A percentile compares a stretch with the other conserved stretches of the same genome.
Evolutionary conservation across 2,113 vertebrate genomes (phyloP).

Genomic region (Kryptolebias marmoratus): DNA sequence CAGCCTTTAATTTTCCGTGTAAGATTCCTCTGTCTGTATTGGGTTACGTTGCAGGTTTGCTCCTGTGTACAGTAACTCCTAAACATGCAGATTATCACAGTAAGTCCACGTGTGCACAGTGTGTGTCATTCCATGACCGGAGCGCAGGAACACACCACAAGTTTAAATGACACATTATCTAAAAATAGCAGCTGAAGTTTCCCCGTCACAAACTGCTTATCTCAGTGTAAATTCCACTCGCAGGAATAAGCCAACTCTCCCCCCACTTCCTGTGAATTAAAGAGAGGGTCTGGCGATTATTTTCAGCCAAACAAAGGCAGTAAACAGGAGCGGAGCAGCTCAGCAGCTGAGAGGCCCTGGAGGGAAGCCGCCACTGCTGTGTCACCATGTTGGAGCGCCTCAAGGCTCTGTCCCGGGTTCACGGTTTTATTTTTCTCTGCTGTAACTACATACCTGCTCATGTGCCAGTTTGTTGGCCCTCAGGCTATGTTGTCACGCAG

Average conservation of each 20-base stretch:
- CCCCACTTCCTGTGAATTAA: constrained; percentile 55
- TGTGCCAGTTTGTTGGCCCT: constrained; percentile 55
- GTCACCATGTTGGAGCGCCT: constrained; percentile 61
- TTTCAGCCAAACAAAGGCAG: constrained; percentile 51
- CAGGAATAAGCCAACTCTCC: constrained; percentile 67
- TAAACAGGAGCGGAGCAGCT: constrained; percentile 23
- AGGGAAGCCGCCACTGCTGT: constrained; percentile 31
- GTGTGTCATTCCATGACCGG: constrained; percentile 35
- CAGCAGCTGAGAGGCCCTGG: neutral
- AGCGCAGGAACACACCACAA: constrained; percentile 36
- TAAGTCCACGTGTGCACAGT: constrained; percentile 8
- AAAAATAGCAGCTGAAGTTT: constrained; percentile 79
- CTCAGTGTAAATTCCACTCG: constrained; percentile 74
- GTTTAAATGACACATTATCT: constrained; percentile 61
- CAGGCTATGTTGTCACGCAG: constrained; percentile 74
- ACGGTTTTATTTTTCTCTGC: constrained; percentile 41
- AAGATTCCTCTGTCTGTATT: neutral
- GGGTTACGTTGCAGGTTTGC: constrained; percentile 5
- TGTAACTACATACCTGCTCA: constrained; percentile 36
- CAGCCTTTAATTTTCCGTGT: too few species aligned
- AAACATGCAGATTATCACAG: neutral
- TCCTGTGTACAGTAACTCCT: neutral
- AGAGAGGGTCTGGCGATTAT: constrained; percentile 50
- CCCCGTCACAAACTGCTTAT: constrained; percentile 75
- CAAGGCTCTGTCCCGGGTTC: constrained; percentile 60